Base-by-base conservation (phyloP, 2,113 vertebrate species). In the Trichomycterus rosablanca region DNA sequence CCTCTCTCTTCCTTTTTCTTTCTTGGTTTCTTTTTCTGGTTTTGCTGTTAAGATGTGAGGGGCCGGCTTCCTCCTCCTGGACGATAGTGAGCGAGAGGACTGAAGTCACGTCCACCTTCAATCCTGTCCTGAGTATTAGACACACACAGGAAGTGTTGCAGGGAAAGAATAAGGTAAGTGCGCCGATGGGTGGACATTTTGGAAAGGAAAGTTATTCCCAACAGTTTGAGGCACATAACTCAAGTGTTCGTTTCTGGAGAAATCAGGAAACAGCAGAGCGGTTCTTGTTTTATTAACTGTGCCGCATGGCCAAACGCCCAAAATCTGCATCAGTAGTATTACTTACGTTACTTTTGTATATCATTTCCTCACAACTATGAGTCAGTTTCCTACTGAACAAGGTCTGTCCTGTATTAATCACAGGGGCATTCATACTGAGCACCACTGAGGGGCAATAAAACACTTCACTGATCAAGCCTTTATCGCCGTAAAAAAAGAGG, bases 131-230 rank as follows among this genome's bases (percentile, higher is more conserved):
- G 75, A 93, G 88, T 80, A 87, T 97, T 81, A 83, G 76, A 46
- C 85, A 91, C 71, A 82, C 88, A 70, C 86, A 77, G 0, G 89
- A 89, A 82, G 70, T 92, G 32, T 88, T 96, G 72, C 89, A 89
- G 70, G 92, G 93, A 59, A 97, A 90, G 81, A 91, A 90, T 44
- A 97, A 93, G 93, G 95, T 98, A 87, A 50, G 79, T 49, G 12
- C 34, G 45, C 2, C 16, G 43, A 32, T 20, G 26, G 43, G 62
- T 32, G 42, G 42, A 57, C 16, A 15, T 48, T 49, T 22, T 10
- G 48, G 1, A 12, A 22, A 6, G 23, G 8, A 45, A 28, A 57
- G 2, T 42, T 15, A 1, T 50, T 15, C 56, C 20, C 14, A 32
- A 58, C 10, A 40, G 10, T 12, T 40, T 14, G 24, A 34, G 23